Evolutionary conservation across 2,797 vertebrate genomes (phyloP).

Genomic region (Spheniscus humboldti): DNA sequence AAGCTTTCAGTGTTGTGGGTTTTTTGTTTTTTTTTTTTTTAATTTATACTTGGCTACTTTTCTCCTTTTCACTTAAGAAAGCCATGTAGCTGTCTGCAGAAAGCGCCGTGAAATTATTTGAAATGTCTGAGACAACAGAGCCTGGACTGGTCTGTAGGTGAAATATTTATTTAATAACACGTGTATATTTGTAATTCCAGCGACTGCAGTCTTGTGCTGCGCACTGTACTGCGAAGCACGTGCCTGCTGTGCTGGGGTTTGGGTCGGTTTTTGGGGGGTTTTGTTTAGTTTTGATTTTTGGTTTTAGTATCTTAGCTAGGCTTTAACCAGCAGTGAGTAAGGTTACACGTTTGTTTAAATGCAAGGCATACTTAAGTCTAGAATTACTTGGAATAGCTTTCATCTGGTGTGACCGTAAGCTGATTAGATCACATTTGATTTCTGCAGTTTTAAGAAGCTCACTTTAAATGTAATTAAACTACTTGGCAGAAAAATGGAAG

Average conservation of each 20-base stretch:
- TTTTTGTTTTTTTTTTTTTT: background rate
- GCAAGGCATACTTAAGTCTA: background rate
- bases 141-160: background rate
- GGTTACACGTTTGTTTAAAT: background rate
- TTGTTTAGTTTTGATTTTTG: background rate
- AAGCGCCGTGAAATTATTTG: background rate
- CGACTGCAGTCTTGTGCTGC: background rate
- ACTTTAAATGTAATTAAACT: background rate
- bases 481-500: background rate
- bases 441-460: background rate
- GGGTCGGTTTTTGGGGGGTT: fast-evolving
- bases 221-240: background rate
- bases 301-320: background rate
- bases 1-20: background rate
- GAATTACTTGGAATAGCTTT: background rate
- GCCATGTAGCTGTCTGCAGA: background rate
- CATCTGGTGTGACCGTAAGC: background rate
- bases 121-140: background rate
- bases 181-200: background rate
- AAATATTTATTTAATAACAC: background rate
- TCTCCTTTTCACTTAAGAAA: background rate
- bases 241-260: background rate
- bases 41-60: background rate
- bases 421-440: background rate
- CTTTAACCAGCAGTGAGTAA: background rate